phyloP scores from a whole-genome alignment of 2,797 vertebrate genomes.

The Coracias cyanogaster region DNA sequence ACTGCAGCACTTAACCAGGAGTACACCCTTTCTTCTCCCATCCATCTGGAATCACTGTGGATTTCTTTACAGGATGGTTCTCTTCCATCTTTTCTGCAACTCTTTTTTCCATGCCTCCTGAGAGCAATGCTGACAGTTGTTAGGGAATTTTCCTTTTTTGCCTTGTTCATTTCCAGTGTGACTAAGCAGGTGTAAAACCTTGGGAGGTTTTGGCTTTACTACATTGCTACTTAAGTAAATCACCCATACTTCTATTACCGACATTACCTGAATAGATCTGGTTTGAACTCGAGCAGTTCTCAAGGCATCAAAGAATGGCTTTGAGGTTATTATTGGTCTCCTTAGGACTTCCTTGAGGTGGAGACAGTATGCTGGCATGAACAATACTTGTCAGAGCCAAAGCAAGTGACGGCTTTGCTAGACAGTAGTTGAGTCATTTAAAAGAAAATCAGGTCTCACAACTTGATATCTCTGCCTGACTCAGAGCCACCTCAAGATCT shows the following conservation, averaged over 20 bases:
- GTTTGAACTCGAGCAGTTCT: not conserved
- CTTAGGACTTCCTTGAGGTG: conserved; percentile 18
- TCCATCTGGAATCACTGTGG: not conserved
- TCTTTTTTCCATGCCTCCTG: not conserved
- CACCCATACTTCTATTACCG: not conserved
- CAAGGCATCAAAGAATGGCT: not conserved
- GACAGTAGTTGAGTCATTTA: conserved; percentile 8
- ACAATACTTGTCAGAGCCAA: not conserved
- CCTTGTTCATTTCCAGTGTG: not conserved
- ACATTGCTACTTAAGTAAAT: not conserved
- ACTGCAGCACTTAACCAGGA: not conserved
- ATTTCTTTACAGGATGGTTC: not conserved
- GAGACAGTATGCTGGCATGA: not conserved
- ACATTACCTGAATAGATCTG: not conserved
- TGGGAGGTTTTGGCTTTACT: not conserved
- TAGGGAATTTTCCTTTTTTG: not conserved
- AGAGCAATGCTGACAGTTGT: not conserved
- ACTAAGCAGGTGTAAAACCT: not conserved
- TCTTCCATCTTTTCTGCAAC: not conserved
- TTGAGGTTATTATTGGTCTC: not conserved
- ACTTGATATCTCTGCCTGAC: not conserved
- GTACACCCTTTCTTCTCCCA: not conserved
- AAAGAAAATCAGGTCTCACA: conserved; percentile 49
- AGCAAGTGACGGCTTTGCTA: not conserved
- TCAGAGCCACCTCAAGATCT: conserved; percentile 54